Conservation (phyloP, 2,888 invertebrate species). For the Chrysolina americana region DNA sequence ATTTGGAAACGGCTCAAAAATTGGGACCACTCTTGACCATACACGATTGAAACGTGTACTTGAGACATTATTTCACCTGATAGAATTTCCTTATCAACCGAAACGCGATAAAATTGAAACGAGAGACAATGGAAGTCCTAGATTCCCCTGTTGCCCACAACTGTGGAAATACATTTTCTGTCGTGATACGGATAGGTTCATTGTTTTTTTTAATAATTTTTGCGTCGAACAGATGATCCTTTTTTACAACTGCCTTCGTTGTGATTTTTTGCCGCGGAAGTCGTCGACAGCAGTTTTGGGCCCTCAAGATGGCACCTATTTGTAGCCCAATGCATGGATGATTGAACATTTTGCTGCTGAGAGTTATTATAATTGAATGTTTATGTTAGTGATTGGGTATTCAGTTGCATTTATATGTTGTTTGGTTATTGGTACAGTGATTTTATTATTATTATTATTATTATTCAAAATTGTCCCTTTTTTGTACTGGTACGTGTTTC, state of each 20-base stretch:
- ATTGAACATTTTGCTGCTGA: background rate
- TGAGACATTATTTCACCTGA: too few relatives aligned
- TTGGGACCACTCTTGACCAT: too few relatives aligned
- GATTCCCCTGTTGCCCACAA: too few relatives aligned
- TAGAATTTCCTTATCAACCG: too few relatives aligned
- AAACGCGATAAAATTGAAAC: too few relatives aligned
- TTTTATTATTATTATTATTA: too few relatives aligned
- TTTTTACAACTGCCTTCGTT: background rate
- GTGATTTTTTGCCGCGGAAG: background rate
- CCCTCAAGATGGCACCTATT: background rate
- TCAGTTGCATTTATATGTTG: background rate
- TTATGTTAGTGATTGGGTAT: conserved; percentile 5
- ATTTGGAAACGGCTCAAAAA: too few relatives aligned
- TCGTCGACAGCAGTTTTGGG: conserved; percentile 2
- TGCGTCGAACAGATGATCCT: background rate
- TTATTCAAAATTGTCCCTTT: too few relatives aligned
- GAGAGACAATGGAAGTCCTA: too few relatives aligned
- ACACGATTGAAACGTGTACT: too few relatives aligned
- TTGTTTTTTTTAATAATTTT: background rate
- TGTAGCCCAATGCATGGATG: conserved; percentile 2
- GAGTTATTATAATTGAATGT: background rate
- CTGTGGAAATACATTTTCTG: too few relatives aligned
- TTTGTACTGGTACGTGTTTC: background rate
- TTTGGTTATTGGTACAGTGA: background rate
- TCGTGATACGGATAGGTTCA: too few relatives aligned